These are phyloP conservation scores for Sialis lutaria DNA, from an alignment of 2,888 invertebrate species.

Conservation along the genomic window DNA sequence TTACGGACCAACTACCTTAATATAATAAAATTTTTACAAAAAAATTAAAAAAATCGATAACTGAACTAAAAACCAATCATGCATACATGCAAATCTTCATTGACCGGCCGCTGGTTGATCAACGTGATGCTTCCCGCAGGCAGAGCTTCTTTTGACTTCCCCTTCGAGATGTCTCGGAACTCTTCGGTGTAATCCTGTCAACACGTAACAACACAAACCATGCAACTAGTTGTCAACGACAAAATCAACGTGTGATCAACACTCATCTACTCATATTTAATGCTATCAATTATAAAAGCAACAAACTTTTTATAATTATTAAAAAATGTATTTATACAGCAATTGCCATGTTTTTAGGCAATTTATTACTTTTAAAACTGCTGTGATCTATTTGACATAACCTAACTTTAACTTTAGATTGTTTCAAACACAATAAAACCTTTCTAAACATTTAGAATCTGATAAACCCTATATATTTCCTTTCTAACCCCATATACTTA, in stretches of 20 bases:
- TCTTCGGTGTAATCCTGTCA: slow-evolving; percentile 89
- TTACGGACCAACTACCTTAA: too few relatives aligned
- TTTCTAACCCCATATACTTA: too few relatives aligned
- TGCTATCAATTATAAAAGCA: neutral
- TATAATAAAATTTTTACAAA: neutral
- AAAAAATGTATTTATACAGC: neutral
- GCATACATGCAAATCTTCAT: slow-evolving; percentile 82
- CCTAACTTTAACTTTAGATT: neutral
- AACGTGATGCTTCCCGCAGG: slow-evolving; percentile 86
- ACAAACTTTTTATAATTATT: neutral
- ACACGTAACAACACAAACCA: slow-evolving; percentile 19
- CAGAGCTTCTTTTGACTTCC: slow-evolving; percentile 82
- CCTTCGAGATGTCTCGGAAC: slow-evolving; percentile 91
- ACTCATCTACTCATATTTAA: slow-evolving; percentile 1
- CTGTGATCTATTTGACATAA: too few relatives aligned
- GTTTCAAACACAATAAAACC: neutral
- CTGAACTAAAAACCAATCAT: slow-evolving; percentile 19
- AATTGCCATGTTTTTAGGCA: too few relatives aligned
- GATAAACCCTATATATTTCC: too few relatives aligned
- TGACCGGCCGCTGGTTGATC: slow-evolving; percentile 88
- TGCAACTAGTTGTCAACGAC: neutral
- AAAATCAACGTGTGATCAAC: neutral
- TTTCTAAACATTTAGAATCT: too few relatives aligned
- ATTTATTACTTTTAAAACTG: too few relatives aligned
- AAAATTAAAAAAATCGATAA: too few relatives aligned